A percentile compares a stretch with the other conserved stretches of the same genome.
phyloP scores from a whole-genome alignment of 1,140 invertebrate genomes.

The Ostrea edulis region DNA sequence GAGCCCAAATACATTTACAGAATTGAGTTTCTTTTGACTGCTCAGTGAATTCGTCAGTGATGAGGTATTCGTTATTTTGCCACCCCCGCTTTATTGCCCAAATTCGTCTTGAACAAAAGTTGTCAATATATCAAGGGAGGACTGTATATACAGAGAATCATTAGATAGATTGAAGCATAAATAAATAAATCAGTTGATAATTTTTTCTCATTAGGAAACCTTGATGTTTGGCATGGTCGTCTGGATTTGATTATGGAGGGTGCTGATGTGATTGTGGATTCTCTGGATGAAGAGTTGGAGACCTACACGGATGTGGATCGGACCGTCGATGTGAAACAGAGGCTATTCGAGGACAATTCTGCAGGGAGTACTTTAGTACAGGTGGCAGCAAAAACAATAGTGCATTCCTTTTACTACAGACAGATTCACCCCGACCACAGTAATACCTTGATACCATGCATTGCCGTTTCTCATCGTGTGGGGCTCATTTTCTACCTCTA shows the following conservation, averaged over 20 bases:
- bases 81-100: too few species aligned
- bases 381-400: conserved; percentile 35
- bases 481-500: conserved; percentile 1
- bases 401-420: conserved; percentile 33
- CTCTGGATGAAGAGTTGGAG: neutral
- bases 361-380: conserved; percentile 26
- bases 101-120: too few species aligned
- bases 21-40: too few species aligned
- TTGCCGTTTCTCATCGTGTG: neutral
- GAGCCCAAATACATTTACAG: too few species aligned
- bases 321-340: neutral
- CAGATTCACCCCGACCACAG: neutral
- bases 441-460: neutral
- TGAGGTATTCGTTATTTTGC: too few species aligned
- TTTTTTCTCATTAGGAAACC: neutral
- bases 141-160: too few species aligned
- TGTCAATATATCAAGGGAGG: too few species aligned
- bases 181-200: neutral
- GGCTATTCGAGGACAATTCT: neutral
- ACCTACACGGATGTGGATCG: neutral
- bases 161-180: too few species aligned
- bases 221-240: conserved; percentile 31
- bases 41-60: too few species aligned
- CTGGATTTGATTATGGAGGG: conserved; percentile 38
- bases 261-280: neutral